A percentile compares a stretch with the other conserved stretches of the same genome.
Conservation (phyloP, 2,888 invertebrate species). For the Drosophila hamatofila region DNA sequence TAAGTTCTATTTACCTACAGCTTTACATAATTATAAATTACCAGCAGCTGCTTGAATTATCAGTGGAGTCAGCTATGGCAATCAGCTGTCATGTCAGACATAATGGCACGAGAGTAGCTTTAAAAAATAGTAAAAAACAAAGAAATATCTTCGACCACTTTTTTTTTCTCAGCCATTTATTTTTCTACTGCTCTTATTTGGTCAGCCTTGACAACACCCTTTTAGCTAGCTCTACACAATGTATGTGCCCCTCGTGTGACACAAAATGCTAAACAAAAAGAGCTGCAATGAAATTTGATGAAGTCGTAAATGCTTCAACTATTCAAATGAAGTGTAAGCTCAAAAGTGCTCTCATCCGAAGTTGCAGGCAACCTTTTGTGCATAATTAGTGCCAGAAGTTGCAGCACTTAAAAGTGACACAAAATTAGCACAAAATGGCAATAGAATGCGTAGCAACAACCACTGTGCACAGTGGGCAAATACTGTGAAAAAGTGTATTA, state of each 20-base stretch:
- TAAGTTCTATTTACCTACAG: no score
- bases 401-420: not conserved
- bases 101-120: not conserved
- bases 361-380: constrained; percentile 11
- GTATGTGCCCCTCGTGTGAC: not conserved
- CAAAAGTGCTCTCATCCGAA: constrained; percentile 24
- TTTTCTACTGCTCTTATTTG: not conserved
- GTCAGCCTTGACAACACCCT: not conserved
- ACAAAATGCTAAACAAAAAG: not conserved
- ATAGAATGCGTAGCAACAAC: not conserved
- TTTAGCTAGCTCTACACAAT: no score
- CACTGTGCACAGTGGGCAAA: constrained; percentile 2
- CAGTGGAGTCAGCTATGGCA: no score
- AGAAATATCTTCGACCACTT: not conserved
- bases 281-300: constrained; percentile 9
- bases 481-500: no score
- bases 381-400: constrained; percentile 43
- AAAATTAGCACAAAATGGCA: not conserved
- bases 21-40: not conserved
- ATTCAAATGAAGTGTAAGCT: constrained; percentile 38
- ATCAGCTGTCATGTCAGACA: not conserved
- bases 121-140: not conserved
- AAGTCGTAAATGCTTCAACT: constrained; percentile 12
- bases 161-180: not conserved
- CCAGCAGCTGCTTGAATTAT: no score